phyloP scores from a whole-genome alignment of 2,888 invertebrate genomes.

The Ectobius pallidus region DNA sequence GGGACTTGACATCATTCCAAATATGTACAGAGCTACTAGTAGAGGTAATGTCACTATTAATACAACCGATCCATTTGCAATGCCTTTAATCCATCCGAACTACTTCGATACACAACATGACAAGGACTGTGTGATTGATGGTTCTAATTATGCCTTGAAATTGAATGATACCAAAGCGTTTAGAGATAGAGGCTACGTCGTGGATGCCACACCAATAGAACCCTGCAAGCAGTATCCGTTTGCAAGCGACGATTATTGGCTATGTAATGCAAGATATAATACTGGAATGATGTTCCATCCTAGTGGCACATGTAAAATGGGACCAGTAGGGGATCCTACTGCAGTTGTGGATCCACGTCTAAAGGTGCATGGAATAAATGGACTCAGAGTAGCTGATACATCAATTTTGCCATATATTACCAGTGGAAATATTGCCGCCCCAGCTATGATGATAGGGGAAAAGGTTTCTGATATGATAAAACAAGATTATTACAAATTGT shows the following conservation, averaged over 20 bases:
- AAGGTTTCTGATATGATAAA: neutral
- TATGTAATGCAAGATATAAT: neutral
- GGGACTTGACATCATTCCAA: neutral
- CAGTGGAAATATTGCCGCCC: neutral
- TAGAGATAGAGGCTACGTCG: neutral
- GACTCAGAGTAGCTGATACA: neutral
- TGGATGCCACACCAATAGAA: neutral
- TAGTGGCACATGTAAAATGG: conserved; percentile 20
- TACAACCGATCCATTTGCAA: neutral
- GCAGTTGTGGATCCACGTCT: neutral
- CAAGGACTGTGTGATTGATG: neutral
- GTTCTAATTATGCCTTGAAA: neutral
- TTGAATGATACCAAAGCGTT: neutral
- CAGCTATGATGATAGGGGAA: neutral
- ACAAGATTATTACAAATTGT: too few species aligned
- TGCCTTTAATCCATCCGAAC: neutral
- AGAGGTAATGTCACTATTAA: neutral
- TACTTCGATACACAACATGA: neutral
- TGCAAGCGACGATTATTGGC: neutral
- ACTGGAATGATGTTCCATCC: neutral
- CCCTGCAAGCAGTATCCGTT: neutral
- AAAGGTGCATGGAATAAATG: neutral
- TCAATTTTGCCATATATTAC: neutral
- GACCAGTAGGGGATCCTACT: neutral
- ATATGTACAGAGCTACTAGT: neutral